phyloP scores from a whole-genome alignment of 2,113 vertebrate genomes.

The Sorex fumeus region DNA sequence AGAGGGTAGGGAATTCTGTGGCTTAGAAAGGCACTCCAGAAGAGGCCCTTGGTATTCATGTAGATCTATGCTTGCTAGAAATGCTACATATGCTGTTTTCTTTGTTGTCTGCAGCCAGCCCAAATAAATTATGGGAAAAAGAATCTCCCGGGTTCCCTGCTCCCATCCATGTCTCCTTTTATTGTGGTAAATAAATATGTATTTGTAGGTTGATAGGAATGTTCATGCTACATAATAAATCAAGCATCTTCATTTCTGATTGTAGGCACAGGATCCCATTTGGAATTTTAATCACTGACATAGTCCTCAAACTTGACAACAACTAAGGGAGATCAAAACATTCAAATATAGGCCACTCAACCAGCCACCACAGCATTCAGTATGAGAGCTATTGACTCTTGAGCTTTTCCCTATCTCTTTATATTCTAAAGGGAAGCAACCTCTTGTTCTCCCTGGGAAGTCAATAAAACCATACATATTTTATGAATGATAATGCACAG shows the following conservation, averaged over 20 bases:
- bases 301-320: constrained; percentile 69
- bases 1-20: constrained; percentile 75
- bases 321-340: constrained; percentile 79
- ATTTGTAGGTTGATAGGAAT: not conserved
- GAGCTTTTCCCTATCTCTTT: constrained; percentile 80
- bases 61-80: constrained; percentile 9
- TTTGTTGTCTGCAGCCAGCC: constrained; percentile 71
- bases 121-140: constrained; percentile 49
- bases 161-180: not conserved
- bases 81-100: constrained; percentile 37
- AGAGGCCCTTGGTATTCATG: constrained; percentile 74
- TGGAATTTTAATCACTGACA: constrained; percentile 73
- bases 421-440: constrained; percentile 81
- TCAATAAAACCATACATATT: constrained; percentile 89
- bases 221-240: constrained; percentile 44
- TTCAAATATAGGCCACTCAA: constrained; percentile 64
- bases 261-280: constrained; percentile 66
- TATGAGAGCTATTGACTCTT: constrained; percentile 78
- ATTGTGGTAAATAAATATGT: constrained; percentile 39
- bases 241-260: constrained; percentile 67
- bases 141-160: constrained; percentile 16
- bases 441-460: constrained; percentile 84
- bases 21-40: constrained; percentile 61
- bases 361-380: constrained; percentile 68
- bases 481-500: constrained; percentile 89